phyloP scores from a whole-genome alignment of 2,113 vertebrate species.

The Gyps fulvus region DNA sequence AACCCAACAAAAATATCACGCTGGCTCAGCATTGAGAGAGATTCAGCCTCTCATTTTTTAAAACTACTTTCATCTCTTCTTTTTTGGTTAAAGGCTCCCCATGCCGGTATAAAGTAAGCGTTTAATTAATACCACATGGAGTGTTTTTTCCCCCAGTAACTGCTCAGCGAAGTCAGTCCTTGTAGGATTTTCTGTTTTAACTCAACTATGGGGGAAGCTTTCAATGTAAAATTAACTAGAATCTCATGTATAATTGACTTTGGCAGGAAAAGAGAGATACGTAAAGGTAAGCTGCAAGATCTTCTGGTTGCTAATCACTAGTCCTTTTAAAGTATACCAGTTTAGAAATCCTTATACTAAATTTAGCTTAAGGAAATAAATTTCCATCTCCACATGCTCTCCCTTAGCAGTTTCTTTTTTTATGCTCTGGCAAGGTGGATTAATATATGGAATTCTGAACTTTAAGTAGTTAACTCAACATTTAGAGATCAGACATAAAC shows the following conservation, averaged over 20 bases:
- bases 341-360: not conserved
- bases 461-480: not conserved
- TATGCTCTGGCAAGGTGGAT: not conserved
- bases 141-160: not conserved
- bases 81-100: conserved; percentile 24
- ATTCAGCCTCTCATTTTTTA: not conserved
- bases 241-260: conserved; percentile 36
- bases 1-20: conserved; percentile 7
- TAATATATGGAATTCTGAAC: not conserved
- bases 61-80: conserved; percentile 16
- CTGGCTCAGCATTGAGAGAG: not conserved
- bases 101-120: not conserved
- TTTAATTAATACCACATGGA: conserved; percentile 58
- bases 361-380: not conserved
- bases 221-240: not conserved
- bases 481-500: not conserved
- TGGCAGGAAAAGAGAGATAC: not conserved
- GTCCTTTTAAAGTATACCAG: not conserved
- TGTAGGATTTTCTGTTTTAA: conserved; percentile 36
- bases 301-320: not conserved
- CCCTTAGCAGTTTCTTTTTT: not conserved
- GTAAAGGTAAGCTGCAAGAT: not conserved
- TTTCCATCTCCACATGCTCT: not conserved
- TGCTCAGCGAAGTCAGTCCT: not conserved
- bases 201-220: not conserved